Evolutionary conservation across 2,888 invertebrate species (phyloP), one percentile per base, ranked within the genome.

Genomic region (Scaptomyza flava): DNA sequence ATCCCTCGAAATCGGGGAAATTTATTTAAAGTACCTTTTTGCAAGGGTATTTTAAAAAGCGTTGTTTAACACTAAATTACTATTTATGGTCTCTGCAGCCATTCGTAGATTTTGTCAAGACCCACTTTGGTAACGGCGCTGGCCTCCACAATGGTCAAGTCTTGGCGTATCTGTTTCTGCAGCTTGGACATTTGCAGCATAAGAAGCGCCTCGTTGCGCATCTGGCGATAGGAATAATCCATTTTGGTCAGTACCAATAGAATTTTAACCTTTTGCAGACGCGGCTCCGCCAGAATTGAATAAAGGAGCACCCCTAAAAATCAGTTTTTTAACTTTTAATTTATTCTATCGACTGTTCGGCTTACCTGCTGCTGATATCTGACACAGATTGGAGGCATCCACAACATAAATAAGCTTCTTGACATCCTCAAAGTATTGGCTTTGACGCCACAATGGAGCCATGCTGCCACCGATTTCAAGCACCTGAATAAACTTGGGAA

Each of bases 211-310:
- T 97, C 96, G 89, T 97, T 97, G 51, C 96, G 93, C 96, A 97
- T 96, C 89, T 97, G 97, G 11, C 96, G 93, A 91, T 97, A 96
- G 6, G 96, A 96, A 1, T 96, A 94, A 84, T 97, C 97, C 96
- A 96, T 96, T 93, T 97, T 97, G 12, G 95, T 94, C 9, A 97
- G 91, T 0, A 96, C 95, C 60, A 97, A 89, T 20, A 96, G 93
- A 90, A 96, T 95, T 93, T 95, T 95, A 0, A 94, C 93, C 52
- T 93, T 93, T 80, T 94, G 93, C 23, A 96, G 91, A 46, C 93
- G 93, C 0, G 96, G 96, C 81, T 97, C 95, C 0, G 96, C 95
- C 23, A 97, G 90, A 45, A 96, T 93, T 0, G 96, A 95, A 90
- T 96, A 97, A 0, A 97, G 92, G 41, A 96, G 93, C 0, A 97